Conservation (phyloP, 2,113 vertebrate species). For the Jaculus jaculus region DNA sequence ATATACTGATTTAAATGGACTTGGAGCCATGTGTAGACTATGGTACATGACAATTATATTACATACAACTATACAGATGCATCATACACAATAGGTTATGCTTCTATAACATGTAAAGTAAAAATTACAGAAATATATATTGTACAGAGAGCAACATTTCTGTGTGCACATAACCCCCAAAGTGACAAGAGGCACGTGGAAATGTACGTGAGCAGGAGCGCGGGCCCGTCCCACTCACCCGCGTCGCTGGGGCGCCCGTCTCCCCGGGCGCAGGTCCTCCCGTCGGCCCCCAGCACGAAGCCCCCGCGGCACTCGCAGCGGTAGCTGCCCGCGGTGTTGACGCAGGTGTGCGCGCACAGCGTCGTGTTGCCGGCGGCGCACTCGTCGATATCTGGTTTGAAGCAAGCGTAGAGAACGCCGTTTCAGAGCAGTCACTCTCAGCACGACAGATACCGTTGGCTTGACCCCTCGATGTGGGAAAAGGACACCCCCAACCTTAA, state of each 20-base stretch:
- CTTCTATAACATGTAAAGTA: neutral
- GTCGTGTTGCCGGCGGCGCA: slow-evolving; percentile 90
- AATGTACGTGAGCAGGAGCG: accelerated
- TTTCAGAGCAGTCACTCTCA: neutral
- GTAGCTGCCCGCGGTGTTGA: slow-evolving; percentile 95
- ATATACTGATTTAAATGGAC: neutral
- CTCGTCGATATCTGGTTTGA: slow-evolving; percentile 92
- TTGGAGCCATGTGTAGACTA: neutral
- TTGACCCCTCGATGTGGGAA: neutral
- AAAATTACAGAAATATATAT: neutral
- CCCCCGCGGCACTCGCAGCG: slow-evolving; percentile 93
- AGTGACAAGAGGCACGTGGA: neutral
- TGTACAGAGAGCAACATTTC: neutral
- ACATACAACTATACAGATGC: neutral
- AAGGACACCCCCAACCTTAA: neutral
- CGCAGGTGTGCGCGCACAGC: slow-evolving; percentile 91
- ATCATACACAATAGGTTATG: neutral
- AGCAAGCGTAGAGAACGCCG: slow-evolving; percentile 11
- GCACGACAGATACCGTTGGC: neutral
- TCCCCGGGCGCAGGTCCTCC: slow-evolving; percentile 91
- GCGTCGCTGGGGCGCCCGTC: slow-evolving; percentile 87
- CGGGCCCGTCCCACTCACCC: slow-evolving; percentile 26
- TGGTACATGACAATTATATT: neutral
- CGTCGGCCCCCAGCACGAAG: slow-evolving; percentile 90
- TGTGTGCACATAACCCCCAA: neutral